These are phyloP conservation scores for Eulacestoma nigropectus DNA, from an alignment of 2,113 vertebrate species.

Conservation along the genomic window DNA sequence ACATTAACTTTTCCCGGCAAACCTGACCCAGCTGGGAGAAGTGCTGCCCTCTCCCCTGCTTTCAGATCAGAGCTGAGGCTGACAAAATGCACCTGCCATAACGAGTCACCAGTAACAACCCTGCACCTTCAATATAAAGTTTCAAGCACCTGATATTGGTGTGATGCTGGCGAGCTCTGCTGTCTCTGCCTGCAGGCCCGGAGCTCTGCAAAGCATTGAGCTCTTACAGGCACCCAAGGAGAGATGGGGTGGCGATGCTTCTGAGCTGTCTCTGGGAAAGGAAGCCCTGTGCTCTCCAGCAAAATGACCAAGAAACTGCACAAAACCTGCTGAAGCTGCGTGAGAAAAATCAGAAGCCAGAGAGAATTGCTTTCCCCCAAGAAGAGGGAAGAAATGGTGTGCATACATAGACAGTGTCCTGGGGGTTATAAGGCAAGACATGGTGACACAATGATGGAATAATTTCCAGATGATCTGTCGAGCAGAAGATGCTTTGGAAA, in stretches of 20 bases:
- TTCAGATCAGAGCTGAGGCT: not conserved
- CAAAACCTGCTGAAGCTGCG: not conserved
- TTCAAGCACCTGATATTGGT: not conserved
- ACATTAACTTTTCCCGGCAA: not conserved
- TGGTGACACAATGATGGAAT: not conserved
- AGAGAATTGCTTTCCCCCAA: not conserved
- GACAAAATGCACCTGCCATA: not conserved
- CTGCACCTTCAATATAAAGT: constrained; percentile 9
- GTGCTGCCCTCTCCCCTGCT: not conserved
- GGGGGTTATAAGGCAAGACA: not conserved
- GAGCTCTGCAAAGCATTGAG: not conserved
- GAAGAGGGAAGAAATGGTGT: not conserved
- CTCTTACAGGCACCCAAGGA: not conserved
- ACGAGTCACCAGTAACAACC: not conserved
- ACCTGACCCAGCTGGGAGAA: not conserved
- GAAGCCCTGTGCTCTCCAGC: not conserved
- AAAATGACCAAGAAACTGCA: not conserved
- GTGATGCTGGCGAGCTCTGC: not conserved
- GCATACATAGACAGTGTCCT: not conserved
- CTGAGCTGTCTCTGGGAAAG: not conserved
- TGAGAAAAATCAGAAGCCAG: not conserved
- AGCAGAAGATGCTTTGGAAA: constrained; percentile 27
- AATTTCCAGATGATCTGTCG: not conserved
- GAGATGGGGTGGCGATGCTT: not conserved
- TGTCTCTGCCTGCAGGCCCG: not conserved